Base-by-base conservation (phyloP, 1,140 invertebrate species). In the Euura lappo region DNA sequence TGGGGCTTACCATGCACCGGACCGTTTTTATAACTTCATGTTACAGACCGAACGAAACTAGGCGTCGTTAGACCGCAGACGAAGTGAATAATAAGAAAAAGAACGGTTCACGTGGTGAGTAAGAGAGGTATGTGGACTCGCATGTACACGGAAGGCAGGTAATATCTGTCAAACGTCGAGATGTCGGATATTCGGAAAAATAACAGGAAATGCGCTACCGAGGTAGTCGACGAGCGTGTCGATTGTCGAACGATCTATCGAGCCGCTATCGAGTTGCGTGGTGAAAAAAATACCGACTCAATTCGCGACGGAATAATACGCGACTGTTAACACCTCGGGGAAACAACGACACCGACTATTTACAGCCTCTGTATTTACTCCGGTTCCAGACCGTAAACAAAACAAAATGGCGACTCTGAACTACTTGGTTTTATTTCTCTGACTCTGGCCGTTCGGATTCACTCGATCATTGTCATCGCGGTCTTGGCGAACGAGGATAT, bases 81-180 rank as follows among this genome's bases (percentile, higher is more conserved):
- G 28, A 28, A 28, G 28, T 1, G 28, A 28, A 28, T 1, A 28
- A 10, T 13, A 13, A 70, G 74, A 76, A 77, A 79, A 81, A 80
- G 72, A 81, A 78, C 78, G 78, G 78, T 81, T 81, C 80, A 81
- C 80, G 80, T 81, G 80, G 77, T 79, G 76, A 71, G 69, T 69
- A 74, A 60, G 47, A 51, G 51, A 60, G 51, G 51, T n/a, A 11
- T 60, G 13, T 8, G 8, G 51, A n/a, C 51, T 3, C 77, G 79
- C 75, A 75, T 79, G 76, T 76, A 76, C 77, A 76, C 76, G 77
- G 51, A n/a, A n/a, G 51, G 51, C 74, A 71, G 77, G 78, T 76
- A 79, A 28, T 28, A 81, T 81, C 80, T 81, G 80, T 81, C 80
- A 81, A 81, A 79, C 79, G 76, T 28, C 28, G 69, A 77, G 77